These are phyloP conservation scores for Stenopsyche tienmushanensis DNA, from an alignment of 1,140 invertebrate genomes.

Conservation along the genomic window DNA sequence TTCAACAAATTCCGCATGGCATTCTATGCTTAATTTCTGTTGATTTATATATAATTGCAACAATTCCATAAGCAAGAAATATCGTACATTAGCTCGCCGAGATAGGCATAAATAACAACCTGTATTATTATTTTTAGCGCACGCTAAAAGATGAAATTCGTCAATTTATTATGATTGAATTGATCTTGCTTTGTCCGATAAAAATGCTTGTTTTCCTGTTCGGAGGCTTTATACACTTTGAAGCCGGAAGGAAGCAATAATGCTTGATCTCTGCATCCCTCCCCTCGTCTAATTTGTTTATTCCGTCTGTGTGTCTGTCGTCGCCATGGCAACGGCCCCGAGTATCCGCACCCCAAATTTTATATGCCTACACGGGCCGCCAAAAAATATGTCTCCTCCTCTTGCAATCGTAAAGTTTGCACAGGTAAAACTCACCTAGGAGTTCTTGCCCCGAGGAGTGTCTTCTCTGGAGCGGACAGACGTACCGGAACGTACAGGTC, in stretches of 20 bases:
- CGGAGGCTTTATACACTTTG: too few species aligned
- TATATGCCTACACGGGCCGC: conserved; percentile 32
- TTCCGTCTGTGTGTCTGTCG: conserved; percentile 33
- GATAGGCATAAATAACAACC: too few species aligned
- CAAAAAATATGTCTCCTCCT: conserved; percentile 41
- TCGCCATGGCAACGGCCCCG: conserved; percentile 33
- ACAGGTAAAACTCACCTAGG: conserved; percentile 31
- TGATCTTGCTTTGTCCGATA: neutral
- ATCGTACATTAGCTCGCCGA: too few species aligned
- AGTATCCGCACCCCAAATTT: conserved; percentile 32
- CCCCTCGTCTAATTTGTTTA: conserved; percentile 39
- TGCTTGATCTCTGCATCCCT: neutral
- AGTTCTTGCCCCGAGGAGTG: neutral
- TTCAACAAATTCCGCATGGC: too few species aligned
- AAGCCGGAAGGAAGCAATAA: neutral
- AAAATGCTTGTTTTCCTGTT: too few species aligned
- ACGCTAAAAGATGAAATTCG: too few species aligned
- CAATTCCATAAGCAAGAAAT: too few species aligned
- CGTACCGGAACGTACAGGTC: conserved; percentile 3
- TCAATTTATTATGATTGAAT: too few species aligned
- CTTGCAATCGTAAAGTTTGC: conserved; percentile 40
- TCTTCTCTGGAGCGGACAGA: conserved; percentile 2
- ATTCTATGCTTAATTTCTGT: too few species aligned
- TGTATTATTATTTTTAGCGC: too few species aligned
- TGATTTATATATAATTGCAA: too few species aligned